Conservation (phyloP, 1,140 invertebrate genomes). For the Tyrophagus putrescentiae region DNA sequence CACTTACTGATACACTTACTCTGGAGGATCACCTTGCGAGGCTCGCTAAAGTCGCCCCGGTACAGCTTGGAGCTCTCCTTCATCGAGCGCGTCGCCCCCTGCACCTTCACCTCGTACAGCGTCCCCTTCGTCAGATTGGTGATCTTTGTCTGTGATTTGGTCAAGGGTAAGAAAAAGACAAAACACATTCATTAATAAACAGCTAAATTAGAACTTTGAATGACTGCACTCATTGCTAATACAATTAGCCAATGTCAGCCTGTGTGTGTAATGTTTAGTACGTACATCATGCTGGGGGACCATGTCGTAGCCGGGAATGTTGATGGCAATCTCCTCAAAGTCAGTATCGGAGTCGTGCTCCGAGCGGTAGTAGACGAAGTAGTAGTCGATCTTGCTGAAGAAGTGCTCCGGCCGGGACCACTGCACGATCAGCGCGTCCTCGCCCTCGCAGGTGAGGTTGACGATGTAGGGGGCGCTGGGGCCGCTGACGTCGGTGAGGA, state of each 20-base stretch:
- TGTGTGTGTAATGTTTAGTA: neutral
- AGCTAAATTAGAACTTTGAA: too few species aligned
- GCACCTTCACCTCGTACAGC: slow-evolving; percentile 55
- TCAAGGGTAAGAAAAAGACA: too few species aligned
- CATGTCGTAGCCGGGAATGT: slow-evolving; percentile 38
- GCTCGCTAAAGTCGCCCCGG: slow-evolving; percentile 47
- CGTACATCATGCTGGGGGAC: slow-evolving; percentile 26
- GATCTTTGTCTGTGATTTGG: slow-evolving; percentile 15
- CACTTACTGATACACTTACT: slow-evolving; percentile 42
- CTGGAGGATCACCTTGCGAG: slow-evolving; percentile 47
- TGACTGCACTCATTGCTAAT: neutral
- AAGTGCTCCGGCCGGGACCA: slow-evolving; percentile 58
- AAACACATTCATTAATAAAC: too few species aligned
- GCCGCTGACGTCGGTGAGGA: slow-evolving; percentile 55
- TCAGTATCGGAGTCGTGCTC: slow-evolving; percentile 34
- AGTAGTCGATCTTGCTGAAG: slow-evolving; percentile 53
- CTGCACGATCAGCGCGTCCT: slow-evolving; percentile 55
- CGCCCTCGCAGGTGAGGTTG: slow-evolving; percentile 61
- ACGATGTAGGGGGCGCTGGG: slow-evolving; percentile 60
- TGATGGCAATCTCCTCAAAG: slow-evolving; percentile 46
- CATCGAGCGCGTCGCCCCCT: slow-evolving; percentile 51
- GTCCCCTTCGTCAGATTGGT: slow-evolving; percentile 56
- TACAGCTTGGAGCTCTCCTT: slow-evolving; percentile 45
- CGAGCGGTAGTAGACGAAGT: slow-evolving; percentile 52
- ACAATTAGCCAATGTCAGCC: slow-evolving; percentile 14